These are phyloP conservation scores for Ametastegia equiseti DNA, from an alignment of 2,888 invertebrate genomes.

Conservation along the genomic window DNA sequence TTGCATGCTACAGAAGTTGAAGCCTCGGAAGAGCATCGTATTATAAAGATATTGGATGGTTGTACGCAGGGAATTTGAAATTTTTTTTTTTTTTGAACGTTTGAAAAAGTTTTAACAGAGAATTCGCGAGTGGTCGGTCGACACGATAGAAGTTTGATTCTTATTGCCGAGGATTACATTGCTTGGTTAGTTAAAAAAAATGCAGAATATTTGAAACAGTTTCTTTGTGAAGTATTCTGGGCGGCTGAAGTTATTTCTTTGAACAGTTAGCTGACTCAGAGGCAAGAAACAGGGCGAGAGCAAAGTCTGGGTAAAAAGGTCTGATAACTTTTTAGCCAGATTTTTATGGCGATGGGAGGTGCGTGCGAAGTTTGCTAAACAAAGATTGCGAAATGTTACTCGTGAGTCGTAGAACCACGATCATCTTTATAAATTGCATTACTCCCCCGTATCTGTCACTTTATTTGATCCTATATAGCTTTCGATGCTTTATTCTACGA, in stretches of 20 bases:
- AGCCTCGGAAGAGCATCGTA: not conserved
- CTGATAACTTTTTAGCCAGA: not conserved
- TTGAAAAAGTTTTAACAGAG: not conserved
- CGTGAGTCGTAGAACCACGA: not conserved
- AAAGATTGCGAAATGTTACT: not conserved
- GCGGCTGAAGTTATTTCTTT: not conserved
- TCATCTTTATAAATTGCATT: conserved; percentile 23
- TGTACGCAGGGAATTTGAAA: not conserved
- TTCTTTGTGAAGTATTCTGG: not conserved
- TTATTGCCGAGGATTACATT: not conserved
- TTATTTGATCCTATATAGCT: not conserved
- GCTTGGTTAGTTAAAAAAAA: not conserved
- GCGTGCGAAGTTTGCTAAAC: conserved; percentile 22
- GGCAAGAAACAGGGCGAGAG: not conserved
- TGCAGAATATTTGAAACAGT: not conserved
- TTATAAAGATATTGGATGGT: not conserved
- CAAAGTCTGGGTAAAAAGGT: not conserved
- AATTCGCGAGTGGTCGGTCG: not conserved
- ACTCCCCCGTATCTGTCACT: not conserved
- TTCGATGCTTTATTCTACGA: not conserved
- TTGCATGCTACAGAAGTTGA: not conserved
- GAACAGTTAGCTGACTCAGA: not conserved
- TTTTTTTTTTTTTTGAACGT: not conserved
- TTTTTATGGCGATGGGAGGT: not conserved
- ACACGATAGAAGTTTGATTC: not conserved